Conservation (phyloP, 1,140 invertebrate species). For the Ceratina australensis region DNA sequence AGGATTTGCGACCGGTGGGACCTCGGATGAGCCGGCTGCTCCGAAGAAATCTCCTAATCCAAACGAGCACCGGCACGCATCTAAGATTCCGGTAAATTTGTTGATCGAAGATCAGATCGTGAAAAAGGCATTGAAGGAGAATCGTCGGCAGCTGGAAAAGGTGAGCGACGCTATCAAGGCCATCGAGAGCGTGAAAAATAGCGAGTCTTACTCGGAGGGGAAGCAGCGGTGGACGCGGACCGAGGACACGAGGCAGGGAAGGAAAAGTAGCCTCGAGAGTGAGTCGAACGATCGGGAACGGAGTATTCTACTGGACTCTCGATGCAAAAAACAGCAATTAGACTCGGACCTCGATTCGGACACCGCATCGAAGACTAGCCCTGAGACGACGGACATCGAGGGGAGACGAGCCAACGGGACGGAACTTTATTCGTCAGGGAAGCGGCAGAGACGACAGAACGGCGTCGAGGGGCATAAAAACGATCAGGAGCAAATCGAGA, state of each 20-base stretch:
- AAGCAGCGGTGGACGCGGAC: constrained; percentile 61
- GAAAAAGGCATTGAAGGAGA: constrained; percentile 76
- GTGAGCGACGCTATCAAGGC: constrained; percentile 78
- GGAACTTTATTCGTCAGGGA: constrained; percentile 70
- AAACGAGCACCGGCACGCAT: constrained; percentile 51
- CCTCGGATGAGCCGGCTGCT: constrained; percentile 48
- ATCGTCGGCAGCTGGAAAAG: constrained; percentile 75
- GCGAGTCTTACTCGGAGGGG: constrained; percentile 63
- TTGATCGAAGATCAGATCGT: constrained; percentile 77
- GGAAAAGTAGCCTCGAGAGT: constrained; percentile 71
- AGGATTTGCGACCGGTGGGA: constrained; percentile 62
- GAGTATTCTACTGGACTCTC: constrained; percentile 20
- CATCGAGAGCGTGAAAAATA: constrained; percentile 75
- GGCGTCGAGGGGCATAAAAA: constrained; percentile 74
- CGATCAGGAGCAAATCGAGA: constrained; percentile 78
- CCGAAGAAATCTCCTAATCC: background rate
- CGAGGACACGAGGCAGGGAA: constrained; percentile 66
- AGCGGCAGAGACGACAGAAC: constrained; percentile 64
- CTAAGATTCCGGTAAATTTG: constrained; percentile 76
- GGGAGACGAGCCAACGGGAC: constrained; percentile 67
- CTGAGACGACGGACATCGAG: constrained; percentile 66
- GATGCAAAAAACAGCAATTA: constrained; percentile 58
- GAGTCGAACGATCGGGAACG: constrained; percentile 57
- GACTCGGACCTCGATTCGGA: constrained; percentile 56
- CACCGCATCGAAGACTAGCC: constrained; percentile 65